These are phyloP conservation scores for Myotis brandtii DNA, from an alignment of 2,113 vertebrate genomes.

Conservation along the genomic window DNA sequence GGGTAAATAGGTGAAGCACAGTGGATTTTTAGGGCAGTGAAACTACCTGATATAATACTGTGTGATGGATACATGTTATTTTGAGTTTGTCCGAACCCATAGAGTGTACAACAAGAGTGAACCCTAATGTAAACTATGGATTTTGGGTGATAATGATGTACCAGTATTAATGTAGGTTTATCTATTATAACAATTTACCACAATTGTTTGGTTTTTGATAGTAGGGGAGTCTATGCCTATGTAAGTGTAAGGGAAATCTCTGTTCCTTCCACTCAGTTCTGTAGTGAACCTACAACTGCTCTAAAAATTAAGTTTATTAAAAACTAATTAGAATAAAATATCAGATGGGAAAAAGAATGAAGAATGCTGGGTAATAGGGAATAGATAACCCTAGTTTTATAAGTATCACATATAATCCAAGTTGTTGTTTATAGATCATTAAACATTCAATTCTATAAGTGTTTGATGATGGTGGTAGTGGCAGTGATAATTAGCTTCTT, in stretches of 20 bases:
- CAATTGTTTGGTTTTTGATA: background rate
- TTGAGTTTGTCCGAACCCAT: too few relatives aligned
- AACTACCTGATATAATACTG: background rate
- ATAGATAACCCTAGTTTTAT: background rate
- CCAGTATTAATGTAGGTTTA: background rate
- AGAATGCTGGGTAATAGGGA: background rate
- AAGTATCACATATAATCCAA: background rate
- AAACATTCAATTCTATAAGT: background rate
- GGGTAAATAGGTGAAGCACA: background rate
- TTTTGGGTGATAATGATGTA: background rate
- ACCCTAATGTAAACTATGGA: background rate
- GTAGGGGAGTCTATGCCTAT: background rate
- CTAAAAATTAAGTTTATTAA: background rate
- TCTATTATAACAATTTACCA: background rate
- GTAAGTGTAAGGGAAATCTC: background rate
- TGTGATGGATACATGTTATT: background rate
- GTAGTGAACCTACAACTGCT: background rate
- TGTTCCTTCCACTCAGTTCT: background rate
- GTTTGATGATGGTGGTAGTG: background rate
- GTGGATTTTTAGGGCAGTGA: background rate
- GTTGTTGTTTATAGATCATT: conserved; percentile 13
- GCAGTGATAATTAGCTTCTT: background rate
- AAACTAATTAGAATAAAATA: background rate
- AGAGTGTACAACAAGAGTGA: background rate
- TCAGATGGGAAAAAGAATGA: background rate